Evolutionary conservation across 2,113 vertebrate species (phyloP).

Genomic region (Marmota flaviventris): DNA sequence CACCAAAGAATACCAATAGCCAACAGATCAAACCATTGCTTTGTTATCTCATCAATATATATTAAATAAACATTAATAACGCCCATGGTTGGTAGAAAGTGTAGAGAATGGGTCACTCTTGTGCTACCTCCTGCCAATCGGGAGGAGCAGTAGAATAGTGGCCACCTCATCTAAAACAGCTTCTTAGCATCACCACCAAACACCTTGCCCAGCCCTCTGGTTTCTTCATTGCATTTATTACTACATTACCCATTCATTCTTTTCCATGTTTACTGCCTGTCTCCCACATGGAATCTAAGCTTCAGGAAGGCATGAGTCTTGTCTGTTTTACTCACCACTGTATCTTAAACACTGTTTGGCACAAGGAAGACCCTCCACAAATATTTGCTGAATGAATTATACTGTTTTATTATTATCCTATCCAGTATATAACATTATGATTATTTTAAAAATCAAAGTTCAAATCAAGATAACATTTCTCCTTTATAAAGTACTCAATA

Average conservation of each 20-base stretch:
- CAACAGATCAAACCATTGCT: neutral
- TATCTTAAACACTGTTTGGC: neutral
- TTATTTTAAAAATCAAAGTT: constrained; percentile 34
- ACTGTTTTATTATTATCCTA: neutral
- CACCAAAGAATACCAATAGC: neutral
- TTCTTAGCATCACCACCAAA: accelerated
- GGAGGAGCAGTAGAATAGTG: neutral
- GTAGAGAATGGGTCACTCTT: neutral
- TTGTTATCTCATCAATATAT: neutral
- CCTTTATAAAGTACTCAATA: constrained; percentile 7
- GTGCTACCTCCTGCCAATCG: neutral
- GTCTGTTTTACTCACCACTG: neutral
- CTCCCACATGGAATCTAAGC: neutral
- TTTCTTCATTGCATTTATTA: neutral
- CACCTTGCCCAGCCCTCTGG: neutral
- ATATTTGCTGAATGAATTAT: neutral
- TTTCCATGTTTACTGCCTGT: neutral
- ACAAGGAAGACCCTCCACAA: neutral
- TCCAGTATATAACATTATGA: neutral
- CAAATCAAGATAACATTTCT: constrained; percentile 28
- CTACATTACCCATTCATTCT: neutral
- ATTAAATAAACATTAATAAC: neutral
- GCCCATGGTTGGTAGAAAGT: neutral
- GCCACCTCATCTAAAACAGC: neutral
- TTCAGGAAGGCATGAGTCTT: neutral